A percentile compares a stretch with the other conserved stretches of the same genome.
Conservation (phyloP, 2,113 vertebrate genomes). For the Rhea pennata region DNA sequence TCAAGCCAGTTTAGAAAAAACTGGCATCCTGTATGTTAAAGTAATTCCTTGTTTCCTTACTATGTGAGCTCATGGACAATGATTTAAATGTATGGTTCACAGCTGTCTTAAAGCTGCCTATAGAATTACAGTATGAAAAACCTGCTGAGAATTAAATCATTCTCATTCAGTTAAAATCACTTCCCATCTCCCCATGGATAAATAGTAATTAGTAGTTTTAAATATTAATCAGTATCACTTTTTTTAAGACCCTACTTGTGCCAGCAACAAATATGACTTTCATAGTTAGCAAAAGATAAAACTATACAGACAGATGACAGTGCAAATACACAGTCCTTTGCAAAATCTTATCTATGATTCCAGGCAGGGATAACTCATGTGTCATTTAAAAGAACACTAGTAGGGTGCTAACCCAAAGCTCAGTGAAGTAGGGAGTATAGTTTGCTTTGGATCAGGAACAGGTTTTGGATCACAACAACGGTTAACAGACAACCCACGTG, state of each 20-base stretch:
- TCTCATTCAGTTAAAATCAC: background rate
- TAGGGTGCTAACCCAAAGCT: background rate
- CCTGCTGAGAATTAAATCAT: background rate
- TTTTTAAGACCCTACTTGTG: background rate
- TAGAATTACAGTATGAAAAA: background rate
- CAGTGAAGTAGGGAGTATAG: background rate
- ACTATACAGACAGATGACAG: background rate
- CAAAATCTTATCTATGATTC: background rate
- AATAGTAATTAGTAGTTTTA: background rate
- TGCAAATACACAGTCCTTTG: background rate
- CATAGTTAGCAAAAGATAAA: background rate
- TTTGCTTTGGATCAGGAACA: background rate
- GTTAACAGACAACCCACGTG: background rate
- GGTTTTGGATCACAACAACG: background rate
- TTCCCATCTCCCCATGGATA: background rate
- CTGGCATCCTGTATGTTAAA: background rate
- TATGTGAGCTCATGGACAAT: background rate
- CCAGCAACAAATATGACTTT: background rate
- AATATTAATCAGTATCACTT: background rate
- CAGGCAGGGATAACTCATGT: background rate
- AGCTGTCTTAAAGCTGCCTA: background rate
- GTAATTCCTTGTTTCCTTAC: background rate
- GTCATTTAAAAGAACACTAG: background rate
- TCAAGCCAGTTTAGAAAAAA: background rate
- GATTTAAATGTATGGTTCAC: background rate